Conservation (phyloP, 1,140 invertebrate genomes). For the Galleria mellonella region DNA sequence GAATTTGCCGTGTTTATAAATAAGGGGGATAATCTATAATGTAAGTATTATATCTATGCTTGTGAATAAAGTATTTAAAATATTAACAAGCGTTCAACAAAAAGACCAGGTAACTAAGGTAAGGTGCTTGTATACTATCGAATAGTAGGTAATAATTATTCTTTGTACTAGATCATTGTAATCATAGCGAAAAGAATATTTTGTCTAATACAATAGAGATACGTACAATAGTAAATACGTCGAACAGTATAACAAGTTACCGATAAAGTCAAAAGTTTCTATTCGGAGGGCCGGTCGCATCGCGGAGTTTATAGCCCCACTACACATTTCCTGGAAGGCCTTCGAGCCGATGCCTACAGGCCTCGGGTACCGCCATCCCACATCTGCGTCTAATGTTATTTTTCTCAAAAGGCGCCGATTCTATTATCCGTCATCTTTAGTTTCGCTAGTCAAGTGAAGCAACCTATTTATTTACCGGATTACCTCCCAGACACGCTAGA, state of each 20-base stretch:
- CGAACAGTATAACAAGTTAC: constrained; percentile 26
- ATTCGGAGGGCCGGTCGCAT: constrained; percentile 6
- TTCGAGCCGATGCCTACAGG: constrained; percentile 36
- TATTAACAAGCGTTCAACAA: too few species aligned
- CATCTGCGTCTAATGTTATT: constrained; percentile 61
- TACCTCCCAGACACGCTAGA: too few species aligned
- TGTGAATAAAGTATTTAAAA: too few species aligned
- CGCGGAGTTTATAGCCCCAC: constrained; percentile 23
- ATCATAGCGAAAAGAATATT: constrained; percentile 11
- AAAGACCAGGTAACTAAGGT: too few species aligned
- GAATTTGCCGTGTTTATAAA: too few species aligned
- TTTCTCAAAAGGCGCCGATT: constrained; percentile 31
- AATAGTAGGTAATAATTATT: too few species aligned
- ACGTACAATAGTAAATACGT: constrained; percentile 29
- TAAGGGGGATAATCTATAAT: too few species aligned
- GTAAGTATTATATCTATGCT: too few species aligned
- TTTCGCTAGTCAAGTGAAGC: constrained; percentile 5
- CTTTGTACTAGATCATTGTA: constrained; percentile 14
- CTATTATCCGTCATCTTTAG: constrained; percentile 9
- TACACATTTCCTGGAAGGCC: constrained; percentile 52
- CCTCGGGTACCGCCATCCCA: constrained; percentile 35
- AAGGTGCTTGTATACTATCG: too few species aligned
- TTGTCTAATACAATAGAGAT: constrained; percentile 15
- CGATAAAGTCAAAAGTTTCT: constrained; percentile 31
- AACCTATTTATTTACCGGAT: too few species aligned